These are phyloP conservation scores for Napeogenes sylphis DNA, from an alignment of 2,888 invertebrate genomes.

Conservation along the genomic window DNA sequence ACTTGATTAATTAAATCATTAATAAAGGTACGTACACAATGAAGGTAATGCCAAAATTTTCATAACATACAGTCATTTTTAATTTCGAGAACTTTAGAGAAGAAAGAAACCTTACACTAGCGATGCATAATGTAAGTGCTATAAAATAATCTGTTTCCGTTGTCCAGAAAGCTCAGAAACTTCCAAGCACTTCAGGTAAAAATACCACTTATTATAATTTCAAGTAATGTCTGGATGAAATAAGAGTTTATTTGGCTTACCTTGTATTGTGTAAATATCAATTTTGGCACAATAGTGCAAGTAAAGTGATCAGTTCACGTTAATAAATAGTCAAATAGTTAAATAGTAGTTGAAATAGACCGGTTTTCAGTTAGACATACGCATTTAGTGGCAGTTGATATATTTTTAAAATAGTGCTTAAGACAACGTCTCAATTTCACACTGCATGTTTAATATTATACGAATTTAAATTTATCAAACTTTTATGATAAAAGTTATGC, in stretches of 20 bases:
- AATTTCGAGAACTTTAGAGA: neutral
- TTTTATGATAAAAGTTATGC: too few relatives aligned
- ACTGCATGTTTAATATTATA: slow-evolving; percentile 38
- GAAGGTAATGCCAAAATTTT: neutral
- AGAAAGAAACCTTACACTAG: too few relatives aligned
- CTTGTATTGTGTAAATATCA: slow-evolving; percentile 25
- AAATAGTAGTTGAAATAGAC: slow-evolving; percentile 70
- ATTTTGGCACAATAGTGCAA: slow-evolving; percentile 54
- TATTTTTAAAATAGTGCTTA: slow-evolving; percentile 69
- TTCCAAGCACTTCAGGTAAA: too few relatives aligned
- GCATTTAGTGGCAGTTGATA: slow-evolving; percentile 68
- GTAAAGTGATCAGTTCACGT: slow-evolving; percentile 41
- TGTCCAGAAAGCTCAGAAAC: too few relatives aligned
- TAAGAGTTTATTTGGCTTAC: too few relatives aligned
- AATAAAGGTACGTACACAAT: slow-evolving; percentile 22
- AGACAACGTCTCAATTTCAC: slow-evolving; percentile 58
- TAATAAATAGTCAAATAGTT: slow-evolving; percentile 70
- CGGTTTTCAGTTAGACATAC: slow-evolving; percentile 74
- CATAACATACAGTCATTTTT: neutral
- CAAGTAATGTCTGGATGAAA: too few relatives aligned
- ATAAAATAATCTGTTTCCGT: too few relatives aligned
- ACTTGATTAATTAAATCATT: slow-evolving; percentile 25
- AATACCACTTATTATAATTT: too few relatives aligned
- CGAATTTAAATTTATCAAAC: too few relatives aligned
- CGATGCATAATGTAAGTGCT: too few relatives aligned